These are phyloP conservation scores for Epinotia bilunana DNA, from an alignment of 2,888 invertebrate genomes.

Conservation along the genomic window DNA sequence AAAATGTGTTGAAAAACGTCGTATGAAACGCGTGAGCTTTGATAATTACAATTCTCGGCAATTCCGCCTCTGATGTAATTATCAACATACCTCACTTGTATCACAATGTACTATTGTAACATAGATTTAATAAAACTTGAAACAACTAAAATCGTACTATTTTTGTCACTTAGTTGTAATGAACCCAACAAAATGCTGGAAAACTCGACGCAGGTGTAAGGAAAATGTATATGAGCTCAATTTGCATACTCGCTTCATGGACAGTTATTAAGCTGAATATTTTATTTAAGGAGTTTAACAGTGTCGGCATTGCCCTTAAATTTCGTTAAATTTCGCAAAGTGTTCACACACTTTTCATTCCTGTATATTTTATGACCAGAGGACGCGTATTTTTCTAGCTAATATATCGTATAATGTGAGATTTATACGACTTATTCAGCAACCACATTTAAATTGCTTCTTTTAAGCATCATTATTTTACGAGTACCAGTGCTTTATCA, in stretches of 20 bases:
- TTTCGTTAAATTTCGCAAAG: background rate
- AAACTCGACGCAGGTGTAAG: constrained; percentile 3
- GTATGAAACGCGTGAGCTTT: too few species aligned
- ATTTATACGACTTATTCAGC: background rate
- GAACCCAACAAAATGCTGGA: constrained; percentile 5
- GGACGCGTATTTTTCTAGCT: background rate
- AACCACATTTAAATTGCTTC: background rate
- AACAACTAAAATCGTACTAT: background rate
- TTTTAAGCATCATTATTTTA: background rate
- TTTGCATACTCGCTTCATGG: constrained; percentile 15
- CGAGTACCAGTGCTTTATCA: too few species aligned
- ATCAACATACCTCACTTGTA: too few species aligned
- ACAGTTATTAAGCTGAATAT: constrained; percentile 17
- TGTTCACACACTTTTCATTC: background rate
- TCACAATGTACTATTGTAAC: too few species aligned
- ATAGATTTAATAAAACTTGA: background rate
- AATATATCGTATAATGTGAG: background rate
- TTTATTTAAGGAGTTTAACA: background rate
- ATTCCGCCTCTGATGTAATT: too few species aligned
- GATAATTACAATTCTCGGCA: too few species aligned
- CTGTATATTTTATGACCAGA: background rate
- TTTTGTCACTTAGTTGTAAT: background rate
- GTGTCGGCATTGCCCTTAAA: background rate
- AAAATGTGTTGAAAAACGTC: too few species aligned
- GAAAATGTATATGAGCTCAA: constrained; percentile 6